Conservation (phyloP, 2,113 vertebrate genomes). For the Brienomyrus longianalis region DNA sequence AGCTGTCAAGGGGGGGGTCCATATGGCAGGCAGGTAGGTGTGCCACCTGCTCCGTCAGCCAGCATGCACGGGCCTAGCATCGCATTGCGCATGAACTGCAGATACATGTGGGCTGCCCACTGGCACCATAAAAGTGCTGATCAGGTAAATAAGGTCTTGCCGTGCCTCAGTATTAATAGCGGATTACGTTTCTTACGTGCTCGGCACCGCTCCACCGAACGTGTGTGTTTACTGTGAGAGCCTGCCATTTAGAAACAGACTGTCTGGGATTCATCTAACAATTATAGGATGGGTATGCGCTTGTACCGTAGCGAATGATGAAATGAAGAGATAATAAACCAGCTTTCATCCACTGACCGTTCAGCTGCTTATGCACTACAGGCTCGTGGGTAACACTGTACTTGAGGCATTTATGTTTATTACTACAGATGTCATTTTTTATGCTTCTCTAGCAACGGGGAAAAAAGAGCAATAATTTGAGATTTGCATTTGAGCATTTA, state of each 20-base stretch:
- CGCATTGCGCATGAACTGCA: constrained; percentile 14
- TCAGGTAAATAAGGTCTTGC: constrained; percentile 48
- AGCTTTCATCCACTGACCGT: background rate
- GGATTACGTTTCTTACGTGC: constrained; percentile 54
- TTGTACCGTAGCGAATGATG: background rate
- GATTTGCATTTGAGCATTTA: background rate
- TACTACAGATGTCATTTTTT: background rate
- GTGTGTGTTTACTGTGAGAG: background rate
- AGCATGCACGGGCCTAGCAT: background rate
- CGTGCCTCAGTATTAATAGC: constrained; percentile 55
- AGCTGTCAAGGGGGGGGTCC: background rate
- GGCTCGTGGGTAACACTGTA: background rate
- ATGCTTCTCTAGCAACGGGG: background rate
- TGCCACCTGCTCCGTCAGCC: background rate
- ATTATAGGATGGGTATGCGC: background rate
- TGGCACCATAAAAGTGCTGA: constrained; percentile 29
- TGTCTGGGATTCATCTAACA: background rate
- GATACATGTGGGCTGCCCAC: constrained; percentile 17
- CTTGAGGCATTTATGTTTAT: background rate
- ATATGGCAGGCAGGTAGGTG: background rate
- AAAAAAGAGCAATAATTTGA: background rate
- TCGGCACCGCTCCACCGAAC: constrained; percentile 32
- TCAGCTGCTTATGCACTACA: background rate
- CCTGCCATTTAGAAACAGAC: background rate
- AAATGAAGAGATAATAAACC: background rate